Percentiles rank a stretch among this genome's conserved stretches.
Conservation (phyloP, 2,888 invertebrate species). For the Eilema depressum region DNA sequence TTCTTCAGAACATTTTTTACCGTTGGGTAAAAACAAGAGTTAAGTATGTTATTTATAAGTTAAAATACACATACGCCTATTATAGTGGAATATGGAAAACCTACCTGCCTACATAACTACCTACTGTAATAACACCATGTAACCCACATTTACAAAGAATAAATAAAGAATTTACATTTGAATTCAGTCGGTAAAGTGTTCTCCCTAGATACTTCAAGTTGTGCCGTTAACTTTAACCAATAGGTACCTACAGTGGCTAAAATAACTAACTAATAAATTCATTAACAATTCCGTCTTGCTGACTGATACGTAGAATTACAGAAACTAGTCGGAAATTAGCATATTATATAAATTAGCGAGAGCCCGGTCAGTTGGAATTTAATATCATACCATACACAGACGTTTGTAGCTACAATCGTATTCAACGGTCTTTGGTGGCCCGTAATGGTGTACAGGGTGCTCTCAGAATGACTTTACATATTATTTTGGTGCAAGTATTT, state of each 20-base stretch:
- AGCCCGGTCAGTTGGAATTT: slow-evolving; percentile 76
- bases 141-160: too few relatives aligned
- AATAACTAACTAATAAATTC: slow-evolving; percentile 27
- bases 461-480: slow-evolving; percentile 10
- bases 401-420: slow-evolving; percentile 73
- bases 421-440: slow-evolving; percentile 70
- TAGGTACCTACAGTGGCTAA: neutral
- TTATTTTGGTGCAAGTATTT: too few relatives aligned
- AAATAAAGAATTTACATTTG: too few relatives aligned
- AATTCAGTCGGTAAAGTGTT: neutral
- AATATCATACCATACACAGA: slow-evolving; percentile 78
- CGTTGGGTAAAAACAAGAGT: too few relatives aligned
- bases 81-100: too few relatives aligned
- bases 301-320: slow-evolving; percentile 36
- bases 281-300: slow-evolving; percentile 23
- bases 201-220: neutral
- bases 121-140: too few relatives aligned
- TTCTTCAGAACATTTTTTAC: too few relatives aligned
- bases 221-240: neutral
- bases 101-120: too few relatives aligned
- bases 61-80: too few relatives aligned
- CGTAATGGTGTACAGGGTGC: slow-evolving; percentile 64
- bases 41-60: too few relatives aligned
- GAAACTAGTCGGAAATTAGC: slow-evolving; percentile 61
- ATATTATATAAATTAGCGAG: slow-evolving; percentile 68